Conservation (phyloP, 2,888 invertebrate species). For the Ophonus ardosiacus region DNA sequence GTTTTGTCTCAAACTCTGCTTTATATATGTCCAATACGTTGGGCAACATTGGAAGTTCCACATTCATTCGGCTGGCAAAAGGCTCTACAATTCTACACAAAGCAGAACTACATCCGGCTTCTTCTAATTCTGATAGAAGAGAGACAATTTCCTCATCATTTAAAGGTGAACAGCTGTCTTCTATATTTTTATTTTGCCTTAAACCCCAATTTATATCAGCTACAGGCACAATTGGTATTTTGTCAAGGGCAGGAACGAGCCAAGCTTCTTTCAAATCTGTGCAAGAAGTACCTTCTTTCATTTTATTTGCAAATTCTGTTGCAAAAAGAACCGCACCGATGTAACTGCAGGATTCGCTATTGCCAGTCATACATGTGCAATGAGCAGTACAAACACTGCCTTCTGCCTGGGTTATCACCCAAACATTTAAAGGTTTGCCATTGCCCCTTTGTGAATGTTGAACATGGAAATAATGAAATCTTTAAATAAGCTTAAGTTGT, state of each 20-base stretch:
- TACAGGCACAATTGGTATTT: constrained; percentile 12
- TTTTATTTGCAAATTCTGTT: background rate
- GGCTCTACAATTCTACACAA: too few species aligned
- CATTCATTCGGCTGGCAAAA: too few species aligned
- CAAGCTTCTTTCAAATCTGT: constrained; percentile 60
- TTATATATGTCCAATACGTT: too few species aligned
- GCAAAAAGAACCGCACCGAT: constrained; percentile 58
- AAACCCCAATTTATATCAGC: background rate
- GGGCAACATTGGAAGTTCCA: too few species aligned
- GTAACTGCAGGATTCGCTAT: constrained; percentile 59
- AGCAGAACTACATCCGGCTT: constrained; percentile 6
- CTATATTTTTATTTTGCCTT: background rate
- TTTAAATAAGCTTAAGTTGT: background rate
- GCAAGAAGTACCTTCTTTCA: constrained; percentile 37
- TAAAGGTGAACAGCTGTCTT: background rate
- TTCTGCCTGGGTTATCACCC: too few species aligned
- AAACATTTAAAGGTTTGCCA: constrained; percentile 27
- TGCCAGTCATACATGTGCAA: constrained; percentile 61
- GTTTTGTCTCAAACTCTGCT: too few species aligned
- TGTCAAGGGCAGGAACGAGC: constrained; percentile 22
- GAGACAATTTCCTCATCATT: constrained; percentile 2
- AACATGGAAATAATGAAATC: constrained; percentile 35
- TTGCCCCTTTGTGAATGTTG: constrained; percentile 59
- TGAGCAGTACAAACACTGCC: too few species aligned
- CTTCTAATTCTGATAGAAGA: constrained; percentile 20